These are phyloP conservation scores for Stigmatopora nigra DNA, from an alignment of 2,113 vertebrate genomes.

Conservation along the genomic window DNA sequence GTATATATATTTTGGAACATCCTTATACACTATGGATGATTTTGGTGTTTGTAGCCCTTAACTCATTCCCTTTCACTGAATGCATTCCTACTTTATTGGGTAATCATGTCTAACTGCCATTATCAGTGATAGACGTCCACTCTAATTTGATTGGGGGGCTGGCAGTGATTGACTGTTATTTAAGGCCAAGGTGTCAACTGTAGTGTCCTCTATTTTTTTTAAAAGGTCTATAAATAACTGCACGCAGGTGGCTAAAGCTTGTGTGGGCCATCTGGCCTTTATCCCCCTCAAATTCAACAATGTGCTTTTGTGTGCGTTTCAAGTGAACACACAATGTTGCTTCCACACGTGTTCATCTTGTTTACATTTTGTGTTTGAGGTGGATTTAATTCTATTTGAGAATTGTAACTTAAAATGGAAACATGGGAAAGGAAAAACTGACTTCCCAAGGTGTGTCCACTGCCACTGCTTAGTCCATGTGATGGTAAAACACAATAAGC, in stretches of 20 bases:
- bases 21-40: no score
- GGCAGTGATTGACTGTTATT: no score
- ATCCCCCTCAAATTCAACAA: slow-evolving; percentile 30
- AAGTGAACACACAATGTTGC: neutral
- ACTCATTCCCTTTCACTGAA: no score
- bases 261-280: slow-evolving; percentile 60
- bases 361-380: neutral
- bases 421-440: slow-evolving; percentile 4
- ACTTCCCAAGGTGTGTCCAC: slow-evolving; percentile 8
- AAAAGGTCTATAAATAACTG: slow-evolving; percentile 59
- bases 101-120: no score
- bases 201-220: slow-evolving; percentile 25
- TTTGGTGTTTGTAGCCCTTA: no score
- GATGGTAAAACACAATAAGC: slow-evolving; percentile 68
- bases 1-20: no score
- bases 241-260: slow-evolving; percentile 59
- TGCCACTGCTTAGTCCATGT: slow-evolving; percentile 45
- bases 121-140: no score
- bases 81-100: no score
- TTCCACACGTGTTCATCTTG: neutral
- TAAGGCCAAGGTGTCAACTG: slow-evolving; percentile 12
- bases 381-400: neutral
- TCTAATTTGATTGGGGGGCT: no score
- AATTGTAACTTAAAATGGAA: slow-evolving; percentile 12
- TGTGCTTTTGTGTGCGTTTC: neutral